A percentile compares a stretch with the other conserved stretches of the same genome.
Conservation (phyloP, 2,113 vertebrate genomes). For the Irena cyanogastra region DNA sequence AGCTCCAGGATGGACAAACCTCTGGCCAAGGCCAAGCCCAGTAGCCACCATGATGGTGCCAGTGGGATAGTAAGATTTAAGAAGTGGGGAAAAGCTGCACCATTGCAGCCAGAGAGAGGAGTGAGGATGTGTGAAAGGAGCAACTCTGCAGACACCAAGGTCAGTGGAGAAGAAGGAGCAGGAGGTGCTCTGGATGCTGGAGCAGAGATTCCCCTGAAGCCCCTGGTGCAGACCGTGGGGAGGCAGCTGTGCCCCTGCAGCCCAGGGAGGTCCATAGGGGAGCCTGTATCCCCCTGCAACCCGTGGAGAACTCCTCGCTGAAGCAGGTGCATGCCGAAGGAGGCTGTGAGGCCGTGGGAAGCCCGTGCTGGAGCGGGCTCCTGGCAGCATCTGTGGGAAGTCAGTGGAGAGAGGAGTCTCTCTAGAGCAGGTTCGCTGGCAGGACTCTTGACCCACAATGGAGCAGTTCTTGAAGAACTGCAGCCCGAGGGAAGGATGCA, state of each 20-base stretch:
- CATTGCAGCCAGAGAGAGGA: background rate
- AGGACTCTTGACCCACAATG: too few relatives aligned
- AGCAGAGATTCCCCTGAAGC: background rate
- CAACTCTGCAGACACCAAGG: background rate
- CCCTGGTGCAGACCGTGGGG: background rate
- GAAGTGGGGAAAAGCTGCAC: background rate
- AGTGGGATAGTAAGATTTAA: background rate
- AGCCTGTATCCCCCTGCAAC: background rate
- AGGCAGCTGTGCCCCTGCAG: background rate
- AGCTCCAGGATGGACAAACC: background rate
- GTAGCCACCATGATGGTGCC: background rate
- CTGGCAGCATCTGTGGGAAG: background rate
- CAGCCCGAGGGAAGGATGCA: background rate
- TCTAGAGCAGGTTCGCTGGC: background rate
- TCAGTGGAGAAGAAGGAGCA: background rate
- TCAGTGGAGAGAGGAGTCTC: background rate
- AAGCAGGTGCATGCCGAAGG: background rate
- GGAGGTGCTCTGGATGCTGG: accelerated
- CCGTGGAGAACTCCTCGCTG: background rate
- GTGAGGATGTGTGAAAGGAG: background rate
- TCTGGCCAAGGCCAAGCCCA: background rate
- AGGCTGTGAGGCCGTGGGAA: background rate
- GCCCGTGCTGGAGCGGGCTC: background rate
- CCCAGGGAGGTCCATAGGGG: background rate
- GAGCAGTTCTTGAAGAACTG: background rate